Percentiles rank a stretch among this genome's conserved stretches.
phyloP scores from a whole-genome alignment of 64 coral and sea anemone genomes.

The Dendrophyllia cribrosa region DNA sequence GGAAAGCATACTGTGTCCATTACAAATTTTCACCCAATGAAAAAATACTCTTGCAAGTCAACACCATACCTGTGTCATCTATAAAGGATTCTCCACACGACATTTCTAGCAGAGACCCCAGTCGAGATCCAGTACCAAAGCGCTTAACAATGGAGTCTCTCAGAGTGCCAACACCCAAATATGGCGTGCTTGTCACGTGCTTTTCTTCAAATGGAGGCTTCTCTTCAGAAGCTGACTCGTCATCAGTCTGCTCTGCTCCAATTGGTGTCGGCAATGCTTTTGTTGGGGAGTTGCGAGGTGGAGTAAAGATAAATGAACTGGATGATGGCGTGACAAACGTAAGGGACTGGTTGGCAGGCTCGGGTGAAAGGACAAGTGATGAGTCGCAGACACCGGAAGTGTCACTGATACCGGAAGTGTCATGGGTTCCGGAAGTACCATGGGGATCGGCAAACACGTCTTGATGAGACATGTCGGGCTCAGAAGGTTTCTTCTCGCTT shows the following conservation, averaged over 20 bases:
- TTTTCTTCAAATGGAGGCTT: slow-evolving; percentile 37
- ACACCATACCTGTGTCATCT: not conserved
- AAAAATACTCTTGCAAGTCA: too few relatives aligned
- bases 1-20: too few relatives aligned
- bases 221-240: not conserved
- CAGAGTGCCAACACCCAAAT: slow-evolving; percentile 6
- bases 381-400: not conserved
- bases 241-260: not conserved
- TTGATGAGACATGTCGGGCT: not conserved
- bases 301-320: not conserved
- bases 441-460: not conserved
- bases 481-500: not conserved
- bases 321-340: slow-evolving; percentile 31
- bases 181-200: slow-evolving; percentile 43
- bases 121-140: not conserved
- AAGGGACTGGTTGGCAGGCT: slow-evolving; percentile 3
- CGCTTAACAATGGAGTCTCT: not conserved
- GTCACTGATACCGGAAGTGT: too few relatives aligned
- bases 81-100: not conserved
- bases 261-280: not conserved
- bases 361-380: not conserved
- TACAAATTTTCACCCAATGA: too few relatives aligned
- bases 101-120: not conserved
- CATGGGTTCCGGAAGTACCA: not conserved
- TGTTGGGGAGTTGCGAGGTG: not conserved